Conservation (phyloP, 2,797 vertebrate species). For the Gadopsis marmoratus region DNA sequence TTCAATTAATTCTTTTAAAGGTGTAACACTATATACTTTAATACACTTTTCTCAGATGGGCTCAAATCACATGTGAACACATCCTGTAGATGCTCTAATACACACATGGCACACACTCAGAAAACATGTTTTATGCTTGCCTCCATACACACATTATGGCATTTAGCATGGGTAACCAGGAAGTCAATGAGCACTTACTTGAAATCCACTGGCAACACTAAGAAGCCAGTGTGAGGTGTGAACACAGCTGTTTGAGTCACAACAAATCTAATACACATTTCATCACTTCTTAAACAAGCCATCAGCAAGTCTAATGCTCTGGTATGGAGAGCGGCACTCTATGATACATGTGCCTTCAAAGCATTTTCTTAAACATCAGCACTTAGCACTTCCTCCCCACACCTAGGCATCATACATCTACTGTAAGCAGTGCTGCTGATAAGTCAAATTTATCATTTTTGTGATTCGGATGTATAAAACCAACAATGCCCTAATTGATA, state of each 20-base stretch:
- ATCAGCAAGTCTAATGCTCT: slow-evolving; percentile 80
- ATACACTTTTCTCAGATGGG: slow-evolving; percentile 50
- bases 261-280: slow-evolving; percentile 77
- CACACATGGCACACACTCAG: not conserved
- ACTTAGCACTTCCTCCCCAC: slow-evolving; percentile 73
- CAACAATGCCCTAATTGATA: slow-evolving; percentile 72
- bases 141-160: slow-evolving; percentile 30
- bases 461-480: slow-evolving; percentile 59
- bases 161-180: slow-evolving; percentile 50
- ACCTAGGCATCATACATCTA: slow-evolving; percentile 58
- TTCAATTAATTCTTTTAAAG: slow-evolving; percentile 70
- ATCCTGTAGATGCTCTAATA: slow-evolving; percentile 5
- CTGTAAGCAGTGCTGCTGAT: slow-evolving; percentile 66
- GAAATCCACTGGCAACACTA: slow-evolving; percentile 66
- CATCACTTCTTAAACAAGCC: slow-evolving; percentile 81
- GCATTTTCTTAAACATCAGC: slow-evolving; percentile 81
- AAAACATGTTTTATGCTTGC: slow-evolving; percentile 36
- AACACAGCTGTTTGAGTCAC: slow-evolving; percentile 80
- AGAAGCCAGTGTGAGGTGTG: slow-evolving; percentile 67
- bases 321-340: slow-evolving; percentile 52
- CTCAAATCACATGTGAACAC: slow-evolving; percentile 26
- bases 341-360: slow-evolving; percentile 79
- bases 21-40: slow-evolving; percentile 53
- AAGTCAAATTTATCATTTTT: slow-evolving; percentile 72
- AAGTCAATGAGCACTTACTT: slow-evolving; percentile 68